Percentiles rank a stretch among this genome's conserved stretches.
Conservation (phyloP, 1,140 invertebrate genomes). For the Ceratina japonica region DNA sequence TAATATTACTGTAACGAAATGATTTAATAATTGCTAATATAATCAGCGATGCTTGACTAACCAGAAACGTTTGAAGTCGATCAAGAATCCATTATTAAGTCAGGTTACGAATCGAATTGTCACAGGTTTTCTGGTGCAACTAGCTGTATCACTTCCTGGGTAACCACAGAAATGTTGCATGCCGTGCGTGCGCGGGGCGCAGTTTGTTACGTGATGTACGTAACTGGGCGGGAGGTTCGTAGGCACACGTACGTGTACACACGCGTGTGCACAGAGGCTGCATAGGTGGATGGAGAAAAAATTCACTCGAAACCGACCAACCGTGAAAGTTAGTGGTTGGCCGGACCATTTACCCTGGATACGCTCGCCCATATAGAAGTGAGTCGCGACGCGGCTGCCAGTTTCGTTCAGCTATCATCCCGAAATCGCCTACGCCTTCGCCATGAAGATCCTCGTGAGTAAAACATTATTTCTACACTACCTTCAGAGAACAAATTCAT, state of each 20-base stretch:
- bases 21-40: not conserved
- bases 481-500: too few species aligned
- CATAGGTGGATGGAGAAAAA: not conserved
- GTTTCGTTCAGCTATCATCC: conserved; percentile 71
- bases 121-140: conserved; percentile 14
- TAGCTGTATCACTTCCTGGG: conserved; percentile 28
- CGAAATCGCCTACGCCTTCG: conserved; percentile 67
- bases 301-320: conserved; percentile 65
- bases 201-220: conserved; percentile 45
- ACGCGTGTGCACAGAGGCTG: too few species aligned
- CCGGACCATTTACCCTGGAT: conserved; percentile 45
- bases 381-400: conserved; percentile 68
- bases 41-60: not conserved
- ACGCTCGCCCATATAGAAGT: conserved; percentile 77
- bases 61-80: too few species aligned
- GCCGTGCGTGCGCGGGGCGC: conserved; percentile 45
- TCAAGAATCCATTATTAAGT: not conserved
- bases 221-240: conserved; percentile 20
- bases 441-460: conserved; percentile 76
- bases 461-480: not conserved
- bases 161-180: conserved; percentile 59
- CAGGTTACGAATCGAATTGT: not conserved
- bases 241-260: not conserved
- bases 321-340: conserved; percentile 69
- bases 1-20: too few species aligned